Evolutionary conservation across 2,113 vertebrate genomes (phyloP).

Genomic region (Rhegmatorhina hoffmannsi): DNA sequence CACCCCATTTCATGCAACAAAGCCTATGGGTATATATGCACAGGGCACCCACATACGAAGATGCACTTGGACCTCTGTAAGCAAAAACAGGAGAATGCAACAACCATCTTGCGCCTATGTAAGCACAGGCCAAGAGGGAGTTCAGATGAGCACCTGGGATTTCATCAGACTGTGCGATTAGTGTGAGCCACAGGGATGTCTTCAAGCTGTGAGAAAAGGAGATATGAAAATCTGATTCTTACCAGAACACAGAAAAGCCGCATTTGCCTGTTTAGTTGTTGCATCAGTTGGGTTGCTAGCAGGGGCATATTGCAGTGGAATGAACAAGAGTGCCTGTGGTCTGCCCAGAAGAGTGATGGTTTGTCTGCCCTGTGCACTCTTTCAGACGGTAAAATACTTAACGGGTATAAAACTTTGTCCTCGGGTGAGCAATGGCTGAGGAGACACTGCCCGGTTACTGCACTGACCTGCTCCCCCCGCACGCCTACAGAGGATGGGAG

Average conservation of each 20-base stretch:
- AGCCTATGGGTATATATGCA: neutral
- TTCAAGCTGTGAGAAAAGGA: neutral
- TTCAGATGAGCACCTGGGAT: neutral
- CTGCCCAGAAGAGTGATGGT: neutral
- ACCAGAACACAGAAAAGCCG: neutral
- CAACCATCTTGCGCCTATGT: neutral
- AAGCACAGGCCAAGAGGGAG: neutral
- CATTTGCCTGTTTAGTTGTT: neutral
- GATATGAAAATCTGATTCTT: neutral
- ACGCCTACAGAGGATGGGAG: neutral
- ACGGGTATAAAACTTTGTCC: neutral
- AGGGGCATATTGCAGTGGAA: fast-evolving
- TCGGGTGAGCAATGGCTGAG: neutral
- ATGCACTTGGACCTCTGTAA: neutral
- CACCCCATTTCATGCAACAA: fast-evolving
- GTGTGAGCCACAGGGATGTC: neutral
- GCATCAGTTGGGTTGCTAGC: neutral
- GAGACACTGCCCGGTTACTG: fast-evolving
- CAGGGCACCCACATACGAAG: neutral
- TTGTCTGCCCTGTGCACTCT: neutral
- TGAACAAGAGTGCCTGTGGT: neutral
- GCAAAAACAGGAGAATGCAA: neutral
- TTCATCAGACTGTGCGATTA: neutral
- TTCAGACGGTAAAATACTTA: neutral
- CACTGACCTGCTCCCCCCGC: fast-evolving